phyloP scores from a whole-genome alignment of 2,888 invertebrate species.

The Troides oblongomaculatus region DNA sequence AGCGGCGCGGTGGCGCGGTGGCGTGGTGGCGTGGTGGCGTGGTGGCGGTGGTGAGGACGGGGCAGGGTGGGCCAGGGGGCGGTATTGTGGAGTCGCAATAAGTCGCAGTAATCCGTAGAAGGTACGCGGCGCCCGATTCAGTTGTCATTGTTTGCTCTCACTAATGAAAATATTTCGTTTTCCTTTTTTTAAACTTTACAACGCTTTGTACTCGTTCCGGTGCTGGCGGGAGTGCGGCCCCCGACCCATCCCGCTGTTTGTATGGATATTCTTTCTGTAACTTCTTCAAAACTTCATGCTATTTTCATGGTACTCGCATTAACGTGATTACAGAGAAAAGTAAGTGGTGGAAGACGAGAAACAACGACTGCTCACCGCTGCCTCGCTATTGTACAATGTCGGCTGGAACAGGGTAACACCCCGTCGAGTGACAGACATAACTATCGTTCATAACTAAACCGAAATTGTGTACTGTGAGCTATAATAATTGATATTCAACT shows the following conservation, averaged over 20 bases:
- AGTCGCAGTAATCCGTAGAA: constrained; percentile 70
- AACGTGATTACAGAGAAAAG: too few species aligned
- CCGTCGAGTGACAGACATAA: too few species aligned
- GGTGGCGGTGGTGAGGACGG: too few species aligned
- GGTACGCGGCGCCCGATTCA: constrained; percentile 63
- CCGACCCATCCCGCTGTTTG: constrained; percentile 1
- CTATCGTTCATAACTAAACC: too few species aligned
- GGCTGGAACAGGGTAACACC: too few species aligned
- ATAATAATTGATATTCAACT: too few species aligned
- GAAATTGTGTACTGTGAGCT: too few species aligned
- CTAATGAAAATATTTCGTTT: constrained; percentile 76
- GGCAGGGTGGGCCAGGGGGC: too few species aligned
- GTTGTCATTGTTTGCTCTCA: constrained; percentile 70
- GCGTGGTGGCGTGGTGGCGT: too few species aligned
- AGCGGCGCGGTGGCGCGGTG: constrained; percentile 49
- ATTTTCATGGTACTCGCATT: neutral
- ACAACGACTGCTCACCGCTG: too few species aligned
- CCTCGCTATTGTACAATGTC: too few species aligned
- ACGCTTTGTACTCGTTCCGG: constrained; percentile 40
- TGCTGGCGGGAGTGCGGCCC: constrained; percentile 32
- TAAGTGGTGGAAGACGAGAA: too few species aligned
- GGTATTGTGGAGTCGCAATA: constrained; percentile 67
- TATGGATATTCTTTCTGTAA: neutral
- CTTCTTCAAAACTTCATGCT: neutral
- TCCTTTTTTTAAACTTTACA: constrained; percentile 54